Base-by-base conservation (phyloP, 2,888 invertebrate species). In the Andrena dorsata region DNA sequence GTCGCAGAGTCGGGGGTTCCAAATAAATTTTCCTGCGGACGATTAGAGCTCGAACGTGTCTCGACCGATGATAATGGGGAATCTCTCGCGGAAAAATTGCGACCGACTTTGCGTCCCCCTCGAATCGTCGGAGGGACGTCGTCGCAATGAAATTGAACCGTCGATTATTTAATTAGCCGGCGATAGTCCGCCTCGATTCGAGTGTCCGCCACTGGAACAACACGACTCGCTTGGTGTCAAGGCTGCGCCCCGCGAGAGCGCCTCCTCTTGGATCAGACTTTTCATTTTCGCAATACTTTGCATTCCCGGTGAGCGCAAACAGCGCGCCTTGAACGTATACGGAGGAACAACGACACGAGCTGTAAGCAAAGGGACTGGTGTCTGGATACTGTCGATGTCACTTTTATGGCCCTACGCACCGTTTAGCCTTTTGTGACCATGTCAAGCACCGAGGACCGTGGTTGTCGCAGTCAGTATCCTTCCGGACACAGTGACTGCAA, bases 121-220 rank as follows among this genome's bases (percentile, higher is more conserved):
- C 56, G 64, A 49, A 56, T 69, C 20, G 26, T 16, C 49, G 65
- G 70, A 68, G 41, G 47, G 65, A 49, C 75, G 74, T 77, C 53
- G 49, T 7, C 8, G 16, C 20, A 13, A 5, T 58, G 53, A 71
- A 56, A 56, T 64, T n/a, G 65, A 76, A 41, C 10, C 7, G 41
- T 8, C 60, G 56, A 83, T 28, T 77, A 82, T 70, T 82, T 78
- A 88, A 86, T 86, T 81, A 82, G 49, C 47, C 23, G 49, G 26
- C 60, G 80, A 88, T 88, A 87, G 85, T 83, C 68, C 49, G 30
- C 58, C 49, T 23, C 23, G 65, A 35, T 49, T 56, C 72, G 80
- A 74, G 30, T 65, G 32, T 4, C 23, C 35, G 41, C 16, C 13
- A 56, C 63, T 64, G 23, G 20, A 51, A 61, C 73, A 56, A 74